Base-by-base conservation (phyloP, 35 echinoderm and acorn worm species). In the Ophioderma brevispina region DNA sequence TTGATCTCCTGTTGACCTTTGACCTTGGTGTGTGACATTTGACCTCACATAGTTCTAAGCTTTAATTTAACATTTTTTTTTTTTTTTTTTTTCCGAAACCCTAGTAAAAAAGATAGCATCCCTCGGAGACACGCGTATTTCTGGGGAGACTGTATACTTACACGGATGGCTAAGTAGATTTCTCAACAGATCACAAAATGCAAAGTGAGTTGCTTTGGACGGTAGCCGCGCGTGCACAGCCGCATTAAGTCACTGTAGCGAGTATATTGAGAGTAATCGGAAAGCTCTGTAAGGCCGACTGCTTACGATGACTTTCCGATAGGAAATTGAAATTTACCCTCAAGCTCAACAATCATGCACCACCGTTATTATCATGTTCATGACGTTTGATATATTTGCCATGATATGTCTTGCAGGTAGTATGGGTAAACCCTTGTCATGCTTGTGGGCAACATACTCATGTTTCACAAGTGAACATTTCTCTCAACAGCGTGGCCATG, bases 231-330 rank as follows among this genome's bases (percentile, higher is more conserved):
- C 21, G 8, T 52, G 21, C 59, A 70, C 59, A 8, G n/a, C 1
- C 59, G 15, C 41, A 46, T 15, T 2, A 70, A 70, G 23, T 70
- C 59, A 30, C 3, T 70, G 59, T 70, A 25, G 59, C 59, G 59
- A 70, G 59, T 70, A 70, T 13, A 70, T 70, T 70, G 59, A 70
- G 59, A 25, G 59, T 70, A 70, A 70, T 70, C 15, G 59, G 59
- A 70, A 70, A 70, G 59, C 59, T 18, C 10, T 70, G 59, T 25
- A 70, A 70, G 59, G 59, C 59, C 59, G 59, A 25, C 59, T 70
- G 59, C 59, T 70, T 70, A 70, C 59, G 59, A 70, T 70, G 59
- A 70, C 59, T 70, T 70, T 70, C 59, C 59, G 15, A 25, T 70
- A 8, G 59, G 59, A 70, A 13, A 70, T 70, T 70, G 59, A 70